These are phyloP conservation scores for Blennius ocellaris DNA, from an alignment of 2,113 vertebrate genomes.

Conservation along the genomic window DNA sequence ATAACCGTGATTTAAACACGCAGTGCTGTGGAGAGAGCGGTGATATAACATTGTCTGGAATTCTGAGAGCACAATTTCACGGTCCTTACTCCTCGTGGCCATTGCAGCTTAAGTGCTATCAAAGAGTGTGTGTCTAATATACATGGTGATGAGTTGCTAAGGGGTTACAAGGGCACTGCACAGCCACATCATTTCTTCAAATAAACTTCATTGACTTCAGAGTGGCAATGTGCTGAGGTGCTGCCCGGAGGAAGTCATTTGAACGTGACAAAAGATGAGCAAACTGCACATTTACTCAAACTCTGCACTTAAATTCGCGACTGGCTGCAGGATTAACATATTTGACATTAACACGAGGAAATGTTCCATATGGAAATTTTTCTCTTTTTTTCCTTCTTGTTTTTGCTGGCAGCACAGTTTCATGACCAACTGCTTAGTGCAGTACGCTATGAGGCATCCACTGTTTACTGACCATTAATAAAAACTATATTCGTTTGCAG, in stretches of 20 bases:
- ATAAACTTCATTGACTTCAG: slow-evolving; percentile 67
- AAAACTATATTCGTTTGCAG: slow-evolving; percentile 11
- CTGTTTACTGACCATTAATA: slow-evolving; percentile 20
- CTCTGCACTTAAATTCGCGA: slow-evolving; percentile 26
- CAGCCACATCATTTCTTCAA: slow-evolving; percentile 63
- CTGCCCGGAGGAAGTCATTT: slow-evolving; percentile 59
- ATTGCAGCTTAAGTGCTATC: slow-evolving; percentile 67
- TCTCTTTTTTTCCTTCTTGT: too few species aligned
- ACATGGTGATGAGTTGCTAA: slow-evolving; percentile 74
- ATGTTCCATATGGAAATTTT: slow-evolving; percentile 14
- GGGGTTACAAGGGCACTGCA: slow-evolving; percentile 58
- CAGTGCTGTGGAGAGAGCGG: slow-evolving; percentile 35
- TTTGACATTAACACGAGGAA: slow-evolving; percentile 26
- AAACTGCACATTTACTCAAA: slow-evolving; percentile 39
- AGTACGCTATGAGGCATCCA: neutral
- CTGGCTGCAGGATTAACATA: slow-evolving; percentile 44
- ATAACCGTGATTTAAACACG: slow-evolving; percentile 51
- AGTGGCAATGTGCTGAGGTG: slow-evolving; percentile 55
- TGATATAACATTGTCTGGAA: slow-evolving; percentile 55
- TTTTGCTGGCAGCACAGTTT: slow-evolving; percentile 6
- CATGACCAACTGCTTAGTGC: neutral
- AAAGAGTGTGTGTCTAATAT: slow-evolving; percentile 73
- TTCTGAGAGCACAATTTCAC: slow-evolving; percentile 76
- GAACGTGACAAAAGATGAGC: slow-evolving; percentile 46
- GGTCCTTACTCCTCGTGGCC: slow-evolving; percentile 56